Conservation (phyloP, 2,797 vertebrate species). For the Emydoidea blandingii region DNA sequence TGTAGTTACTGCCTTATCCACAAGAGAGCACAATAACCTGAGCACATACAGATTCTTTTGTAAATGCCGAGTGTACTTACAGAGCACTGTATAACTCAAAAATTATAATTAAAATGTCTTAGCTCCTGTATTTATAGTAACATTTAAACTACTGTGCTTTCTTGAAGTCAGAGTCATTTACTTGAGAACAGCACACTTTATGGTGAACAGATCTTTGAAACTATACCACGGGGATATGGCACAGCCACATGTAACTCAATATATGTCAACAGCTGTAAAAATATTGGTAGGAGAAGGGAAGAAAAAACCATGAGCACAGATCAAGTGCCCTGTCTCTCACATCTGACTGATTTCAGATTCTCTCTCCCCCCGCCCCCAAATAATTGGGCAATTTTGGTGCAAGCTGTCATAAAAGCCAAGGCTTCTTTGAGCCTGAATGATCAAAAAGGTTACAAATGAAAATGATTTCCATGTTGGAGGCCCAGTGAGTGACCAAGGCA, state of each 20-base stretch:
- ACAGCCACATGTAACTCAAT: conserved; percentile 91
- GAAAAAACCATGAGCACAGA: conserved; percentile 79
- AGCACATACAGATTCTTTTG: conserved; percentile 75
- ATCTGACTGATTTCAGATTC: conserved; percentile 82
- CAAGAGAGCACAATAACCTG: conserved; percentile 83
- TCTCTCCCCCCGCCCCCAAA: conserved; percentile 80
- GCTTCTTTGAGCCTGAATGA: conserved; percentile 85
- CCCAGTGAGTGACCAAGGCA: conserved; percentile 85
- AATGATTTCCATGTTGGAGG: conserved; percentile 84
- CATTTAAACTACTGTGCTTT: conserved; percentile 89
- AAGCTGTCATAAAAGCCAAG: conserved; percentile 82
- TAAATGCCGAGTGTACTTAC: conserved; percentile 80
- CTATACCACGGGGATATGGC: conserved; percentile 86
- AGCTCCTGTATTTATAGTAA: conserved; percentile 89
- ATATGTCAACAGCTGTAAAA: conserved; percentile 93
- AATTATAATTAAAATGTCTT: conserved; percentile 91
- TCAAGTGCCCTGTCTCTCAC: conserved; percentile 86
- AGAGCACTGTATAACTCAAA: conserved; percentile 86
- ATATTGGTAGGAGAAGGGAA: conserved; percentile 84
- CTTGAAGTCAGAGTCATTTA: conserved; percentile 88
- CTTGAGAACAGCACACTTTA: conserved; percentile 86
- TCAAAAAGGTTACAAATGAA: conserved; percentile 88
- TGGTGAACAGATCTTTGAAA: conserved; percentile 89
- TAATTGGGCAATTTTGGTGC: conserved; percentile 86
- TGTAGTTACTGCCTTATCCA: conserved; percentile 82